phyloP scores from a whole-genome alignment of 2,113 vertebrate species.

The Petrocephalus microphthalmus region DNA sequence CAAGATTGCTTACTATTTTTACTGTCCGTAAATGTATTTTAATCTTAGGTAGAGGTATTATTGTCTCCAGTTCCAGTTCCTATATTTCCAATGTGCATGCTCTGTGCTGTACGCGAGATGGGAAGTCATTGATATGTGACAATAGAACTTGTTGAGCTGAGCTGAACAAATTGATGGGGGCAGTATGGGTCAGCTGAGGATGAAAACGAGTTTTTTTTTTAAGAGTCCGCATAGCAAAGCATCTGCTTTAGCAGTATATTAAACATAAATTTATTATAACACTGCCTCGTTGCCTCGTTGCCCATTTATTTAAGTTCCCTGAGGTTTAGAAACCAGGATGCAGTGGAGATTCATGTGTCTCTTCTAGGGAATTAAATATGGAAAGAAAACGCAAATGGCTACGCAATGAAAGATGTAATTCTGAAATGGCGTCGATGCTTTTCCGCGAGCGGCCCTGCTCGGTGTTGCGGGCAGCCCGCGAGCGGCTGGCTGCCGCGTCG shows the following conservation, averaged over 20 bases:
- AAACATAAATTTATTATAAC: not conserved
- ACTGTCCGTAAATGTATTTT: not conserved
- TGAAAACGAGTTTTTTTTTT: not conserved
- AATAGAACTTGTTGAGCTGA: not conserved
- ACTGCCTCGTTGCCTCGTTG: not conserved
- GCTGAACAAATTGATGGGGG: not conserved
- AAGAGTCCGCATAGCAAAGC: not conserved
- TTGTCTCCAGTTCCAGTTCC: not conserved
- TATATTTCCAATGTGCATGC: not conserved
- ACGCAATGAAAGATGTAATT: not conserved
- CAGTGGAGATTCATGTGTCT: not conserved
- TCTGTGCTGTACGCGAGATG: not conserved
- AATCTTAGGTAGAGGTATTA: not conserved
- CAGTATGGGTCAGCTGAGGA: not conserved
- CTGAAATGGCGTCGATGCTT: not conserved
- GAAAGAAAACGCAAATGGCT: not conserved
- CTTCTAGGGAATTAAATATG: not conserved
- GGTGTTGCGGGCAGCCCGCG: not conserved
- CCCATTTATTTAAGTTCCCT: not conserved
- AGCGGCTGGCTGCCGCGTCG: not conserved
- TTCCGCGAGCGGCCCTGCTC: not conserved
- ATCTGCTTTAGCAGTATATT: not conserved
- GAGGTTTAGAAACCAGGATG: not conserved
- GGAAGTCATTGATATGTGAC: not conserved
- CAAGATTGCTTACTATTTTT: not conserved